Evolutionary conservation across 2,113 vertebrate genomes (phyloP), one percentile per base, ranked within the genome.

Genomic region (Heptranchias perlo): DNA sequence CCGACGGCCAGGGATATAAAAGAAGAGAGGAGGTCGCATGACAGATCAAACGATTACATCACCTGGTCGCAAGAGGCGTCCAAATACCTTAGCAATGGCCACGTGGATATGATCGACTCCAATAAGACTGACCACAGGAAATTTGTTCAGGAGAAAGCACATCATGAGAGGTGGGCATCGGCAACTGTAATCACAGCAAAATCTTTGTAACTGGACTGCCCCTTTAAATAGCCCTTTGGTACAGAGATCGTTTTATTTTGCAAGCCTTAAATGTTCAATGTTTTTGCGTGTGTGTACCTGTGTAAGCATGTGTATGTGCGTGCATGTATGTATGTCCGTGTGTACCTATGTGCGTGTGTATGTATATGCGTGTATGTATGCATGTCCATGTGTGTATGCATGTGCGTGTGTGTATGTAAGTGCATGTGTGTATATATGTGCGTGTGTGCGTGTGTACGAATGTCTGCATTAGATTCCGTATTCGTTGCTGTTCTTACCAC

Each of bases 71-170:
- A 98, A 4, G 98, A 98, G 96, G 98, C 98, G 0, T 96, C 96
- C 96, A 98, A 98, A 96, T 99, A 99, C 96, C 97, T 98, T 97
- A 98, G 97, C 62, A 97, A 98, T 96, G 97, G 97, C 96, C 98
- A 97, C 95, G 96, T 98, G 0, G 97, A 97, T 44, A 89, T 96
- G 67, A 61, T 97, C 92, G 91, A 96, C 14, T 97, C 97, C 96
- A 98, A 98, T 96, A 96, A 0, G 96, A 97, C 97, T 67, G 96
- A 97, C 96, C 97, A 97, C 78, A 78, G 76, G 84, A 96, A 97
- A 96, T 97, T 98, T 96, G 96, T 97, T 96, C 97, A 98, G 96
- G 97, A 97, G 92, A 97, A 98, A 96, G 97, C 98, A 96, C 97
- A 97, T 97, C 97, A 89, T 4, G 97, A 98, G 96, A 98, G 98